Evolutionary conservation across 2,888 invertebrate genomes (phyloP).

Genomic region (Amphipyra tragopoginis): DNA sequence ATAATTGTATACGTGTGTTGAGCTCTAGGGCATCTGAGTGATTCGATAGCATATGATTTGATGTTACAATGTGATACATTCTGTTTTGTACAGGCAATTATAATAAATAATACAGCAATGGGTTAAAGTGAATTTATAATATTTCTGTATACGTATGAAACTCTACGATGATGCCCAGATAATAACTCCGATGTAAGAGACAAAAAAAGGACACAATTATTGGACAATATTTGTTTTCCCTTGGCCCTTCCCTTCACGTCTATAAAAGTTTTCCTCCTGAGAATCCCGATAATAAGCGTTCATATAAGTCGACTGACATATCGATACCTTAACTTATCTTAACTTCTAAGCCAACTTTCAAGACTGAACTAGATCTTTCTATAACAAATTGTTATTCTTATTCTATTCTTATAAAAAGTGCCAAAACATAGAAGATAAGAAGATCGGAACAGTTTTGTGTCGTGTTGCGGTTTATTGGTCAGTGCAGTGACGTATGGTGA

Average conservation of each 20-base stretch:
- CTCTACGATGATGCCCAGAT: constrained; percentile 53
- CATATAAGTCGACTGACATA: constrained; percentile 78
- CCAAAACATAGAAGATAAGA: constrained; percentile 60
- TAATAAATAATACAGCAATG: constrained; percentile 54
- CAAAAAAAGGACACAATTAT: constrained; percentile 52
- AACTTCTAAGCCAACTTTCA: constrained; percentile 76
- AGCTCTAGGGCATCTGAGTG: constrained; percentile 42
- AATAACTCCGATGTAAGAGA: constrained; percentile 47
- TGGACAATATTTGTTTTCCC: constrained; percentile 59
- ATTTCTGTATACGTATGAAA: constrained; percentile 36
- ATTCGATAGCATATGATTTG: constrained; percentile 61
- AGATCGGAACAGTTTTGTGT: constrained; percentile 28
- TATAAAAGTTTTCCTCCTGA: constrained; percentile 43
- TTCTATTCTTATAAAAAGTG: constrained; percentile 61
- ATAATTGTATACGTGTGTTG: constrained; percentile 7
- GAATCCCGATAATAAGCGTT: constrained; percentile 54
- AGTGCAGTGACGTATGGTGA: constrained; percentile 59
- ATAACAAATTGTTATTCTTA: constrained; percentile 60
- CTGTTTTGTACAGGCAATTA: constrained; percentile 37
- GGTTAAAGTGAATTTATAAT: constrained; percentile 62
- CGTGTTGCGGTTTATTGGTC: constrained; percentile 30
- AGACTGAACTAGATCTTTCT: constrained; percentile 80
- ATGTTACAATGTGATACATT: constrained; percentile 22
- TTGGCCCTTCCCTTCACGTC: constrained; percentile 51
- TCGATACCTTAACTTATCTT: constrained; percentile 74